Conservation (phyloP, 2,113 vertebrate species). For the Vimba vimba region DNA sequence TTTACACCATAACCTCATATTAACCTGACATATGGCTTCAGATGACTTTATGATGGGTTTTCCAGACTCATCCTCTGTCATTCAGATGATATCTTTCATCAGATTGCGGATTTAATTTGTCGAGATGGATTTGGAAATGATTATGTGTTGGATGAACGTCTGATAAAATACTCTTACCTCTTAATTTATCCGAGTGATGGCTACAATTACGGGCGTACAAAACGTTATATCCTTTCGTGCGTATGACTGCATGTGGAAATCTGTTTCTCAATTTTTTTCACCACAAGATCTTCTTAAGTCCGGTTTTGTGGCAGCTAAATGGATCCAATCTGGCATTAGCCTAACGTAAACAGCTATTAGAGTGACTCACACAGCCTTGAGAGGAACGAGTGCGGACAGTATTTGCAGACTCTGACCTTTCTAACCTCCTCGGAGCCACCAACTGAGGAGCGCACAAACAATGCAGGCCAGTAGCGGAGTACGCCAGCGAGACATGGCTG, state of each 20-base stretch:
- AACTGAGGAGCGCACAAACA: slow-evolving; percentile 40
- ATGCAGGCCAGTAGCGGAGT: slow-evolving; percentile 17
- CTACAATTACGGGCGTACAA: slow-evolving; percentile 1
- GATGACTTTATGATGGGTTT: not conserved
- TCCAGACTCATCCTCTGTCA: not conserved
- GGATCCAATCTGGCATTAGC: slow-evolving; percentile 38
- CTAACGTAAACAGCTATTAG: slow-evolving; percentile 39
- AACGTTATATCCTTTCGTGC: not conserved
- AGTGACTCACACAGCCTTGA: slow-evolving; percentile 10
- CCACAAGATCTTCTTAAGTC: slow-evolving; percentile 23
- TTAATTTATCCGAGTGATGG: slow-evolving; percentile 12
- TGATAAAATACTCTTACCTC: slow-evolving; percentile 19
- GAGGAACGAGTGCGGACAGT: slow-evolving; percentile 16
- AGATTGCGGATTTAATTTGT: not conserved
- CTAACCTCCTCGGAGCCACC: slow-evolving; percentile 28
- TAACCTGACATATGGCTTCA: not conserved
- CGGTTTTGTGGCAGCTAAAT: slow-evolving; percentile 16
- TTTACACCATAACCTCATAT: not conserved
- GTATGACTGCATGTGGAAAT: slow-evolving; percentile 27
- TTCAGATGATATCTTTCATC: not conserved
- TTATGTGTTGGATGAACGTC: not conserved
- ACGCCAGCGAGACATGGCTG: slow-evolving; percentile 54
- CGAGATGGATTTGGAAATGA: slow-evolving; percentile 19
- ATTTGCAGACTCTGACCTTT: slow-evolving; percentile 52
- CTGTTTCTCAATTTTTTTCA: not conserved